phyloP scores from a whole-genome alignment of 1,140 invertebrate genomes.

The Cardiocondyla obscurior region DNA sequence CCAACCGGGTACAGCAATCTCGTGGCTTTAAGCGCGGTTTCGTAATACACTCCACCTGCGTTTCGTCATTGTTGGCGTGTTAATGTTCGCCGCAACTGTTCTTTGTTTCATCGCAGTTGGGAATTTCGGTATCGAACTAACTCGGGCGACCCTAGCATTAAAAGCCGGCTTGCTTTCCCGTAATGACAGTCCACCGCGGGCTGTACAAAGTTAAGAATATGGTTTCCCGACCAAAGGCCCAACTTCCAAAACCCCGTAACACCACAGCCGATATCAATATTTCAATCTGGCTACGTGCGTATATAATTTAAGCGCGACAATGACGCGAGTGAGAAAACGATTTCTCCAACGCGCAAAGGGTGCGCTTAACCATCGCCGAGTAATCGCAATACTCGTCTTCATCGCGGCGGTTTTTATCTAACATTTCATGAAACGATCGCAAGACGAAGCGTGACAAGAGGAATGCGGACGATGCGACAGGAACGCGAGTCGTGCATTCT shows the following conservation, averaged over 20 bases:
- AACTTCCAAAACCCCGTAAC: conserved; percentile 30
- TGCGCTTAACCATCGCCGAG: conserved; percentile 51
- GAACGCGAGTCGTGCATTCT: conserved; percentile 47
- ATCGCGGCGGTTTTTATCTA: conserved; percentile 52
- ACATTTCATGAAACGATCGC: conserved; percentile 29
- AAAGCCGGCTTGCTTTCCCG: conserved; percentile 69
- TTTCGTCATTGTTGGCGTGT: not conserved
- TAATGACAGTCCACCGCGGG: conserved; percentile 69
- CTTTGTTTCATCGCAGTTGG: conserved; percentile 43
- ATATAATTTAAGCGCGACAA: not conserved
- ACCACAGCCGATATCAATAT: not conserved
- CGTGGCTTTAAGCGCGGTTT: not conserved
- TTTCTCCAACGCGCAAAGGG: not conserved
- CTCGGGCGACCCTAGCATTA: conserved; percentile 71
- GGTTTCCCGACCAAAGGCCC: not conserved
- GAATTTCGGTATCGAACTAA: conserved; percentile 67
- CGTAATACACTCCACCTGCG: conserved; percentile 10
- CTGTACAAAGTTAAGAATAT: not conserved
- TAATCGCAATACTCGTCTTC: conserved; percentile 53
- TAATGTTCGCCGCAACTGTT: conserved; percentile 18
- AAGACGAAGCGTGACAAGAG: conserved; percentile 61
- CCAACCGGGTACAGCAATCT: not conserved
- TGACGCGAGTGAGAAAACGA: not conserved
- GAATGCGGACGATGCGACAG: conserved; percentile 61
- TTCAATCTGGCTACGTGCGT: not conserved